Percentiles rank a stretch among this genome's conserved stretches.
Evolutionary conservation across 2,888 invertebrate species (phyloP).

Genomic region (Sepiola atlantica): DNA sequence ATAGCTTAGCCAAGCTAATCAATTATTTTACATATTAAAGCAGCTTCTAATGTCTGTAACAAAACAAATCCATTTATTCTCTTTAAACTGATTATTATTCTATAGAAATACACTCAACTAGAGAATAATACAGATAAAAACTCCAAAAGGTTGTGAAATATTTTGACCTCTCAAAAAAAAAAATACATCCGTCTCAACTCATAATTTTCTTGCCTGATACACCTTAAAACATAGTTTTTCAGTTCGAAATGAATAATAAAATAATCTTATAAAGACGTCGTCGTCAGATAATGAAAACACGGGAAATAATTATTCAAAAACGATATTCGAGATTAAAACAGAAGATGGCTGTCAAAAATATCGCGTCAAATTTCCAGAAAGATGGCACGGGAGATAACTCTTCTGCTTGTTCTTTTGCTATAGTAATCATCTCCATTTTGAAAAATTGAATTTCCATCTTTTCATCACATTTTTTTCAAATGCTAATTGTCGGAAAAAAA

Average conservation of each 20-base stretch:
- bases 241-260: slow-evolving; percentile 40
- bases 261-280: slow-evolving; percentile 2
- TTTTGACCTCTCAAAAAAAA: no score
- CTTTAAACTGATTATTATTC: no score
- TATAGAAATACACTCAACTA: no score
- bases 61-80: no score
- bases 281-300: neutral
- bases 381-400: neutral
- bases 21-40: no score
- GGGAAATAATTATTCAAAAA: slow-evolving; percentile 34
- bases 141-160: no score
- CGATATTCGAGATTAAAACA: neutral
- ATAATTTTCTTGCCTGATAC: no score
- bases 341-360: neutral
- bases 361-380: neutral
- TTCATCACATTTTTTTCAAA: neutral
- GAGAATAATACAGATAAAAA: no score
- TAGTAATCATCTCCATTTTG: neutral
- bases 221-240: neutral
- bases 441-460: neutral
- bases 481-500: neutral
- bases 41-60: no score
- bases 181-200: no score
- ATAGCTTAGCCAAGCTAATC: no score
- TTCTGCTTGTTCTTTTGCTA: neutral